Evolutionary conservation across 35 echinoderm and acorn worm species (phyloP), one percentile per base, ranked within the genome.

Genomic region (Acanthaster planci): DNA sequence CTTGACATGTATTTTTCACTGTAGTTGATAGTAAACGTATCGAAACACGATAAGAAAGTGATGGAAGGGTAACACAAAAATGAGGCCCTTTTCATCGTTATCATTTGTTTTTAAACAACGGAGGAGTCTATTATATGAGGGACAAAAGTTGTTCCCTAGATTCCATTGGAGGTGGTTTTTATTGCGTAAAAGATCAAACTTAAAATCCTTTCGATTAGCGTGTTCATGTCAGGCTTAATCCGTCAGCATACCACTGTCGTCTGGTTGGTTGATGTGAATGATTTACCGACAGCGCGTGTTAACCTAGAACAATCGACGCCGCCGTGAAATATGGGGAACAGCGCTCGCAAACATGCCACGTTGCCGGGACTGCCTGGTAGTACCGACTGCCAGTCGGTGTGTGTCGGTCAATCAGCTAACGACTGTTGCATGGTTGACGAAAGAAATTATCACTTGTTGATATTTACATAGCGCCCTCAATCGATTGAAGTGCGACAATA

Each of bases 261-360:
- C 23, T 21, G 64, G 21, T 26, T 34, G 42, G 26, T 23, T 34
- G n/a, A 72, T 34, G 29, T 72, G 64, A 26, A 72, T 72, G 64
- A 72, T 72, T 72, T 72, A 72, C 23, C 10, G 34, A 34, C 9
- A 72, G 26, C 64, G 64, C 64, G 64, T 72, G 64, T 72, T 26
- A 72, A 72, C 26, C 26, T 7, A 22, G 64, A 72, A 72, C 64
- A 72, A 72, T 72, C 64, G 64, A 72, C 22, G 64, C 64, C 64
- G 64, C 64, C 23, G 26, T 72, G 64, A 72, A 72, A 72, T 72
- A 35, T 72, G 26, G 64, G 21, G 19, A 26, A 72, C 64, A 72
- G 64, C 27, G 21, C 64, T 19, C 64, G 64, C 64, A 72, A 72
- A 72, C 64, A 72, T 72, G 64, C 64, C 64, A 72, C 64, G 64